Base-by-base conservation (phyloP, 1,140 invertebrate genomes). In the Rhagoletis pomonella region DNA sequence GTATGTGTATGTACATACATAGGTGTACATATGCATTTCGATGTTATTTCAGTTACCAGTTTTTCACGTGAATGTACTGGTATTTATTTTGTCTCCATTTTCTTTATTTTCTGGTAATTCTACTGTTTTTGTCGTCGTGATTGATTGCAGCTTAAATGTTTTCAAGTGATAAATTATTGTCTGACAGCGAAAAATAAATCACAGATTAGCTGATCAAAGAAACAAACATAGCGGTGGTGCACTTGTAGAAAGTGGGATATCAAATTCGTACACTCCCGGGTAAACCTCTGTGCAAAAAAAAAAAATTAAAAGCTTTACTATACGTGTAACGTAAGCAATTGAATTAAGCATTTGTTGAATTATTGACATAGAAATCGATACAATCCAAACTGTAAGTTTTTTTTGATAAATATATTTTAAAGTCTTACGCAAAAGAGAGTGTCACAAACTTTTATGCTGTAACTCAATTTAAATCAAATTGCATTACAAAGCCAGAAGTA, bases 81-180 rank as follows among this genome's bases (percentile, higher is more conserved):
- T 81, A 81, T 67, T 67, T 67, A 9, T 67, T 67, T 67, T 67
- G 9, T 64, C 17, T 64, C 17, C 17, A 5, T 50, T 55, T 19
- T 10, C 73, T 81, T 55, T 81, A 55, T 81, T 50, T 50, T 55
- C 73, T 81, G 73, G 47, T 81, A 47, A 81, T 81, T 58, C 50
- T 55, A 81, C 39, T 81, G 73, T 81, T 81, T 81, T 81, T 81
- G 73, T 81, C 73, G 73, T 81, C 44, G 87, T 87, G 87, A 87
- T 87, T 85, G 87, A 87, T 87, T 87, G 77, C 87, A 87, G 87
- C 87, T 87, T 87, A 87, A 85, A 87, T 87, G 77, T 87, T 87
- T 87, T 84, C 77, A 84, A 85, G 77, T 87, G 87, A 87, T 87
- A 87, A 87, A 85, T 87, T 87, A 84, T 87, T 64, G 87, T 87